These are phyloP conservation scores for Pempheris klunzingeri DNA, from an alignment of 2,797 vertebrate species.

Conservation along the genomic window DNA sequence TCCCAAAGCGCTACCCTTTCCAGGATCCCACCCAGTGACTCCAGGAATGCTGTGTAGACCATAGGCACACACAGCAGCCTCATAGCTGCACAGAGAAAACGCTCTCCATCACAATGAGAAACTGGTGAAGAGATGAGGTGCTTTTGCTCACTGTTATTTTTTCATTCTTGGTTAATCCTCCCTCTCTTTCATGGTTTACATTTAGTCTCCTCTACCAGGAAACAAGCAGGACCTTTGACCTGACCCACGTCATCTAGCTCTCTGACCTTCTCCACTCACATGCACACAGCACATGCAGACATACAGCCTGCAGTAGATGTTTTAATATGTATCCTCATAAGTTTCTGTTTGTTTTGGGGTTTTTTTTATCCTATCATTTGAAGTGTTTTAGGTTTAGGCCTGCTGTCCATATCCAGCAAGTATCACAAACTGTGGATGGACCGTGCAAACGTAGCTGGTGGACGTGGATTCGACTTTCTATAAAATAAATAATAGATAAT, in stretches of 20 bases:
- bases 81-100: no score
- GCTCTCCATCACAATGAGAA: not conserved
- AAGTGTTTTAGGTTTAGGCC: not conserved
- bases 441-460: no score
- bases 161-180: not conserved
- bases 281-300: no score
- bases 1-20: no score
- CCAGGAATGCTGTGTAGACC: no score
- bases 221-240: constrained; percentile 52
- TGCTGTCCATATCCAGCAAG: not conserved
- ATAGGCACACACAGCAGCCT: no score
- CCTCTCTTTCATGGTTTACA: constrained; percentile 28
- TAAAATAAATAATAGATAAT: no score
- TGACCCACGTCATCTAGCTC: constrained; percentile 14
- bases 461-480: no score
- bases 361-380: not conserved
- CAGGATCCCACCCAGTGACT: no score
- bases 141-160: not conserved
- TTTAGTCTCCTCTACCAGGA: constrained; percentile 49
- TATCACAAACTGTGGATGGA: no score
- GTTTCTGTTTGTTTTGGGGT: not conserved
- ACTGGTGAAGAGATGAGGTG: no score
- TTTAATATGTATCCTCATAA: not conserved
- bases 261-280: constrained; percentile 2
- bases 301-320: constrained; percentile 3